Evolutionary conservation across 1,140 invertebrate species (phyloP), one percentile per base, ranked within the genome.

Genomic region (Neoseiulus cucumeris): DNA sequence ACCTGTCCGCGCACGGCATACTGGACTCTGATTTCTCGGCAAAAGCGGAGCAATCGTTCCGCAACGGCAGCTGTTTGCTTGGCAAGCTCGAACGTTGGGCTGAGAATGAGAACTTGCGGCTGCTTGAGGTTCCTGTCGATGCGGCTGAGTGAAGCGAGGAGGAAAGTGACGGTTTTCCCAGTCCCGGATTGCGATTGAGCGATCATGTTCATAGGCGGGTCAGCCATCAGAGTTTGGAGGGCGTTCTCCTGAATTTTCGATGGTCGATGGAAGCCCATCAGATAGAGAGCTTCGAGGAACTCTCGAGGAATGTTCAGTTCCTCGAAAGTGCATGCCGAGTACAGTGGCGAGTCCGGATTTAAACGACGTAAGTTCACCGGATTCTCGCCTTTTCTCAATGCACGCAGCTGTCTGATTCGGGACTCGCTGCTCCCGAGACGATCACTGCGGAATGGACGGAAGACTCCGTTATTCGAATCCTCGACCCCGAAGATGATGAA

Each of bases 171-270:
- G 12, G 95, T 98, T 83, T 99, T 98, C 47, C 95, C 95, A 68
- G 95, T 99, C 64, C 95, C 95, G 68, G 91, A 96, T 73, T 98
- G 95, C 66, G 92, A 95, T 76, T 99, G 95, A 4, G 95, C 95
- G 71, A 99, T 97, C 84, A 99, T 87, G 78, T 99, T 98, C 74
- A 89, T 85, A 41, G 91, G 90, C 7, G 92, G 93, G 79, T 96
- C 87, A 51, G 87, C 89, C 20, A 98, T 77, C 20, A 98, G 77
- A 44, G 87, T 87, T n/a, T 94, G 94, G 67, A 98, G 78, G 9
- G 92, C 91, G 44, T 89, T 90, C 82, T 97, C 93, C 79, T 96
- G 88, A 73, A 98, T 98, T 81, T 95, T 96, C 1, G 93, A 97
- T 14, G 95, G 95, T 17, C 87, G 84, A 78, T 92, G 91, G 71